These are phyloP conservation scores for Poeciliopsis turneri DNA, from an alignment of 2,797 vertebrate genomes.

Conservation along the genomic window DNA sequence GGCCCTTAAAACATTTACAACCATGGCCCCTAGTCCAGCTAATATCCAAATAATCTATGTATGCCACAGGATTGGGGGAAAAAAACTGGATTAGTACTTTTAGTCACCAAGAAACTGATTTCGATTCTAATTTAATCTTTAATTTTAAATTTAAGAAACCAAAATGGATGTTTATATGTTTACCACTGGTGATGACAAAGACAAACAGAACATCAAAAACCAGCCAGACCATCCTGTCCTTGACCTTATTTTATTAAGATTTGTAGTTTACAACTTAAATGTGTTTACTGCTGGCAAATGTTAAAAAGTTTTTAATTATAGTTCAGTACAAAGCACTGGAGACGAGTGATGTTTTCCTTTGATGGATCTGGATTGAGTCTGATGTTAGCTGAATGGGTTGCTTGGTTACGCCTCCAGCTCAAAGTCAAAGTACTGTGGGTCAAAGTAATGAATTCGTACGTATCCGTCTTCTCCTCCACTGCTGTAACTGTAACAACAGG, in stretches of 20 bases:
- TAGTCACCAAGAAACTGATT: neutral
- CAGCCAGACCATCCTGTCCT: neutral
- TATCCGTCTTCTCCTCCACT: slow-evolving; percentile 98
- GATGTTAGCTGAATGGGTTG: neutral
- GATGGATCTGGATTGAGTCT: neutral
- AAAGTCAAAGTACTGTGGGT: slow-evolving; percentile 97
- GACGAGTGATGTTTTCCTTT: neutral
- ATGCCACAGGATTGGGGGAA: neutral
- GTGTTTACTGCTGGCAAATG: neutral
- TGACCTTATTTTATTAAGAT: slow-evolving; percentile 23
- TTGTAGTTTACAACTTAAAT: neutral
- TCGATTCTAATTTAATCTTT: neutral
- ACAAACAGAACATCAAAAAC: neutral
- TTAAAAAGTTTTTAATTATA: neutral
- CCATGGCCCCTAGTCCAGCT: neutral
- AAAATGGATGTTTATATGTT: too few relatives aligned
- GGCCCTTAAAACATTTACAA: too few relatives aligned
- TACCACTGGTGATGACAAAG: neutral
- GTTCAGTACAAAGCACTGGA: slow-evolving; percentile 24
- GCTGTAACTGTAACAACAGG: slow-evolving; percentile 86
- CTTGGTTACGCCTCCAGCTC: slow-evolving; percentile 87
- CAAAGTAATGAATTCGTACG: slow-evolving; percentile 96
- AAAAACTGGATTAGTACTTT: neutral
- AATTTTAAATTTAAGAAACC: too few relatives aligned
- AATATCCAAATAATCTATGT: neutral